Percentiles rank a stretch among this genome's conserved stretches.
These are phyloP conservation scores for Encarsia formosa DNA, from an alignment of 2,888 invertebrate genomes.

Conservation along the genomic window DNA sequence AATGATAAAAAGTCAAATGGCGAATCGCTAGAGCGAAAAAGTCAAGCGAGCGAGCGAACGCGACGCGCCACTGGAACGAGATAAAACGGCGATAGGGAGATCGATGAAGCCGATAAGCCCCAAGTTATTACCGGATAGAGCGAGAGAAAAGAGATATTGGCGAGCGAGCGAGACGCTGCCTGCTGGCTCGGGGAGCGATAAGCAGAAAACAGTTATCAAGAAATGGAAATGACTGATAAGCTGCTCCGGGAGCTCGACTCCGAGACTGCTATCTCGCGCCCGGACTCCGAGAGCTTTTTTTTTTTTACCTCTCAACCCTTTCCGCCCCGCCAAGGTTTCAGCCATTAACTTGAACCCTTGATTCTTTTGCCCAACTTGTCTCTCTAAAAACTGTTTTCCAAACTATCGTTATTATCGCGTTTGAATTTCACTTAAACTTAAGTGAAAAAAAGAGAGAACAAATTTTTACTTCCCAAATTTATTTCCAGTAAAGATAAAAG, in stretches of 20 bases:
- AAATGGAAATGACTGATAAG: constrained; percentile 59
- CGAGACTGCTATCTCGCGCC: constrained; percentile 11
- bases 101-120: constrained; percentile 50
- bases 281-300: no score
- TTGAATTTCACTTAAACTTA: no score
- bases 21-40: constrained; percentile 3
- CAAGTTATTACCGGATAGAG: constrained; percentile 52
- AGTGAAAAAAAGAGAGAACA: no score
- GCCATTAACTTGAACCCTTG: no score
- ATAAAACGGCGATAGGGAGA: constrained; percentile 51
- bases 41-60: constrained; percentile 33
- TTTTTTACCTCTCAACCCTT: background rate
- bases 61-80: constrained; percentile 48
- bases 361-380: no score
- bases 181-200: constrained; percentile 45
- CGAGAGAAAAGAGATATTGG: constrained; percentile 32
- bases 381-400: no score
- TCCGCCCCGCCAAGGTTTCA: background rate
- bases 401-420: no score
- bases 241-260: constrained; percentile 25
- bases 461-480: no score
- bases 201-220: constrained; percentile 52
- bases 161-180: constrained; percentile 27
- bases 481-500: no score
- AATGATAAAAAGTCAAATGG: constrained; percentile 25